phyloP scores from a whole-genome alignment of 2,113 vertebrate species.

The Notothenia rossii region DNA sequence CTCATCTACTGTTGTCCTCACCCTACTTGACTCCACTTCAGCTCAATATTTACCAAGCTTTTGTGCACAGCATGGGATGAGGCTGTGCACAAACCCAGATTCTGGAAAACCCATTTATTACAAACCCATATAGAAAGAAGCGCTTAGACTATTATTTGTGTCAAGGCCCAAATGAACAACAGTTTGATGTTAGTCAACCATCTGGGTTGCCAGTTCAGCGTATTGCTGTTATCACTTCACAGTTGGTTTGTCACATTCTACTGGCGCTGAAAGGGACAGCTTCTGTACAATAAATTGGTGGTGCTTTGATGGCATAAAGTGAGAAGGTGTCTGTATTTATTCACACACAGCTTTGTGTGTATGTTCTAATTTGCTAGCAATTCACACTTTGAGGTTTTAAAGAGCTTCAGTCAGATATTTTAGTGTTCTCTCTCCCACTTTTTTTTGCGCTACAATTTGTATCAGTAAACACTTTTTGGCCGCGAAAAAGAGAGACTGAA shows the following conservation, averaged over 20 bases:
- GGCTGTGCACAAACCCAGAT: conserved; percentile 48
- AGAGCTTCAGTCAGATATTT: conserved; percentile 17
- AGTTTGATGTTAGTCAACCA: conserved; percentile 53
- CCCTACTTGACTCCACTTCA: conserved; percentile 37
- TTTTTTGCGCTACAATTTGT: conserved; percentile 8
- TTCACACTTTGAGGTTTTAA: conserved; percentile 24
- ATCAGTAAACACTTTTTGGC: conserved; percentile 43
- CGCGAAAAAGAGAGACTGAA: conserved; percentile 14
- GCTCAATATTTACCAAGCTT: conserved; percentile 70
- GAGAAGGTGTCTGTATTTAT: background rate
- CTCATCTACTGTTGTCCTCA: conserved; percentile 50
- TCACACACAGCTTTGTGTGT: conserved; percentile 31
- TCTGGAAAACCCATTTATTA: conserved; percentile 59
- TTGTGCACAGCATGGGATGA: conserved; percentile 51
- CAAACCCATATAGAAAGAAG: conserved; percentile 47
- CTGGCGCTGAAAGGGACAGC: conserved; percentile 24
- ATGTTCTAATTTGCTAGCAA: conserved; percentile 17
- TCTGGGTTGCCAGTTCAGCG: conserved; percentile 45
- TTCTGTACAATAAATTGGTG: conserved; percentile 22
- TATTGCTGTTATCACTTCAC: conserved; percentile 20
- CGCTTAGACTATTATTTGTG: conserved; percentile 51
- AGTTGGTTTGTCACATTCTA: conserved; percentile 52
- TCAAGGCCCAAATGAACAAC: conserved; percentile 40
- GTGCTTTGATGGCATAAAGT: background rate
- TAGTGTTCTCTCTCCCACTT: background rate